A percentile compares a stretch with the other conserved stretches of the same genome.
Evolutionary conservation across 2,888 invertebrate genomes (phyloP).

Genomic region (Hydrotaea diabolus): DNA sequence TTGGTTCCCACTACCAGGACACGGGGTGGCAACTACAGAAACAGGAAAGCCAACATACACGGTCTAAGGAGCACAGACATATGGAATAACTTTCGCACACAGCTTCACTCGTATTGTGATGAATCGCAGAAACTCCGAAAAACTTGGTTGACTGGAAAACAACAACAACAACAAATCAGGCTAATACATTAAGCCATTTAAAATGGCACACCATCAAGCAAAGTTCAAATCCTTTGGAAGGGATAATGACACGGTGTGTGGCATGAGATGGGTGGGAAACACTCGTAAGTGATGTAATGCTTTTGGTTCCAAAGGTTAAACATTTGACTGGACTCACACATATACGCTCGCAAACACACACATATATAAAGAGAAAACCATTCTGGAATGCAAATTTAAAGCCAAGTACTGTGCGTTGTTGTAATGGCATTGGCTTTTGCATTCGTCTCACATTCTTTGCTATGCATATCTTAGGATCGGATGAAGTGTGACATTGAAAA

Average conservation of each 20-base stretch:
- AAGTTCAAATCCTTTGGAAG: constrained; percentile 16
- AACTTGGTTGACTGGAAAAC: background rate
- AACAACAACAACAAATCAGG: background rate
- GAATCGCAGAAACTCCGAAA: constrained; percentile 12
- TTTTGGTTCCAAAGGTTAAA: constrained; percentile 23
- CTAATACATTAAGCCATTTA: constrained; percentile 38
- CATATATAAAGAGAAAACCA: too few species aligned
- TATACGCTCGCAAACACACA: too few species aligned
- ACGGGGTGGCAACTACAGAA: background rate
- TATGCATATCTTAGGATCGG: constrained; percentile 37
- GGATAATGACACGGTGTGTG: background rate
- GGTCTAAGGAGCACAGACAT: background rate
- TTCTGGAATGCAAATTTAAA: background rate
- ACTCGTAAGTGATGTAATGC: constrained; percentile 34
- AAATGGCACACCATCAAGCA: constrained; percentile 18
- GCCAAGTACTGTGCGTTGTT: background rate
- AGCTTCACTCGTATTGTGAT: constrained; percentile 2
- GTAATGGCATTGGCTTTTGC: background rate
- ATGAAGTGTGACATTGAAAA: constrained; percentile 49
- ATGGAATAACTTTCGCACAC: background rate
- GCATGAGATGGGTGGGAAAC: background rate
- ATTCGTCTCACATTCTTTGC: background rate
- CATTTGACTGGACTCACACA: constrained; percentile 7
- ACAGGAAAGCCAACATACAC: constrained; percentile 22
- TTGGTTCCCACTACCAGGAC: background rate